Evolutionary conservation across 2,113 vertebrate genomes (phyloP), one percentile per base, ranked within the genome.

Genomic region (Orycteropus afer): DNA sequence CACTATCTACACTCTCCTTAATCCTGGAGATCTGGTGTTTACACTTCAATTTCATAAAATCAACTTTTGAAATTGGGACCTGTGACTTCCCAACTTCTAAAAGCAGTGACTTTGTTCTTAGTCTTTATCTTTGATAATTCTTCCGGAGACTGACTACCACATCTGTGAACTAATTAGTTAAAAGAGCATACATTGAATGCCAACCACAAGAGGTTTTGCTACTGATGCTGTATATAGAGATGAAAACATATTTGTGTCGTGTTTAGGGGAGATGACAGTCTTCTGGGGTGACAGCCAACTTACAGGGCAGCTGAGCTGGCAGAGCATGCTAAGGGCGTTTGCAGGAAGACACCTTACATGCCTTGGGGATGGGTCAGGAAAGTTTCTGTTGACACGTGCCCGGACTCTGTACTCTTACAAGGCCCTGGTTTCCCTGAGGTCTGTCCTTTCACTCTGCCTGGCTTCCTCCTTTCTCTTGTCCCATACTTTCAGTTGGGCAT

Each of bases 331-430:
- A 4, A 15, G 29, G 15, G 45, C 45, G 53, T 20, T 18, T 25
- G 25, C 23, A 25, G 51, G 25, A 55, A 32, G 47, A 27, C 3
- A 1, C 15, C 53, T n/a, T 0, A 0, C 8, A 53, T n/a, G 23
- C 42, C 71, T 53, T 59, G 34, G 34, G 55, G 11, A 34, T 79
- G 81, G 32, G 40, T 5, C 7, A 3, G 34, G 34, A 23, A 32
- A 23, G 15, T 57, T 42, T 51, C 49, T 27, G 20, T 77, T 49
- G 37, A 57, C 67, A 61, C 0, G 0, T 51, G 49, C 22, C 32
- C 12, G 7, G 55, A 49, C 42, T 78, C 12, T 55, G 4, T 23
- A 63, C 17, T 47, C 73, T 84, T n/a, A 29, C 34, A 37, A 4
- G 11, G 57, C 11, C 0, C 34, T 55, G 69, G 13, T 55, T 61